Evolutionary conservation across 2,888 invertebrate species (phyloP).

Genomic region (Tuta absoluta): DNA sequence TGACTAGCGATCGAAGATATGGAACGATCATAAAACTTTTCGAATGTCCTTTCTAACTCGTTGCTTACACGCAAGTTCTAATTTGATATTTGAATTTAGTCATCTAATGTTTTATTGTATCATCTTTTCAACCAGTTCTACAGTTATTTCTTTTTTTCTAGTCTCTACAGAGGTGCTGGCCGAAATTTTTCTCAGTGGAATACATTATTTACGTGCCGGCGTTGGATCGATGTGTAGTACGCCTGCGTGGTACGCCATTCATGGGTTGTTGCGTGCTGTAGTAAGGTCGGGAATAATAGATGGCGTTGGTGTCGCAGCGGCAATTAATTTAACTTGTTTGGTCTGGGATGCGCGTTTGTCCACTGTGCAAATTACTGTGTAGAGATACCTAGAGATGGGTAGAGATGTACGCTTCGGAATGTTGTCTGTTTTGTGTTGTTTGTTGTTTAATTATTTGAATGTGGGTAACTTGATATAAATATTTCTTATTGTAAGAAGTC

Average conservation of each 20-base stretch:
- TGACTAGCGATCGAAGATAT: conserved; percentile 14
- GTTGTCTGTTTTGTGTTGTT: not conserved
- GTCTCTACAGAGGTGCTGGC: not conserved
- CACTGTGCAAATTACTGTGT: conserved; percentile 22
- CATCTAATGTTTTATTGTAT: not conserved
- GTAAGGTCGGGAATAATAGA: conserved; percentile 54
- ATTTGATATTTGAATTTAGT: conserved; percentile 8
- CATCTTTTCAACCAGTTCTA: not conserved
- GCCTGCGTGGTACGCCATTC: conserved; percentile 72
- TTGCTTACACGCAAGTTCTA: conserved; percentile 3
- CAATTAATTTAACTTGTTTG: conserved; percentile 46
- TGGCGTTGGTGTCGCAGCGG: conserved; percentile 49
- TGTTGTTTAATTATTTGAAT: not conserved
- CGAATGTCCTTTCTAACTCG: conserved; percentile 6
- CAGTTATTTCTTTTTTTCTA: not conserved
- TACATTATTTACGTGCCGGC: conserved; percentile 69
- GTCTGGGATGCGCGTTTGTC: conserved; percentile 35
- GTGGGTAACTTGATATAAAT: not conserved
- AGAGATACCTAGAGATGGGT: not conserved
- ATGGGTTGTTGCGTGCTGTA: conserved; percentile 41
- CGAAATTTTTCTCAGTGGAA: conserved; percentile 50
- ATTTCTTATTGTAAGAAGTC: not conserved
- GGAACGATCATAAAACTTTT: conserved; percentile 6
- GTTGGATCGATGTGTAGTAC: conserved; percentile 70
- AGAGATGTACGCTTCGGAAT: conserved; percentile 3